Evolutionary conservation across 2,797 vertebrate genomes (phyloP).

Genomic region (Hirundo rustica): DNA sequence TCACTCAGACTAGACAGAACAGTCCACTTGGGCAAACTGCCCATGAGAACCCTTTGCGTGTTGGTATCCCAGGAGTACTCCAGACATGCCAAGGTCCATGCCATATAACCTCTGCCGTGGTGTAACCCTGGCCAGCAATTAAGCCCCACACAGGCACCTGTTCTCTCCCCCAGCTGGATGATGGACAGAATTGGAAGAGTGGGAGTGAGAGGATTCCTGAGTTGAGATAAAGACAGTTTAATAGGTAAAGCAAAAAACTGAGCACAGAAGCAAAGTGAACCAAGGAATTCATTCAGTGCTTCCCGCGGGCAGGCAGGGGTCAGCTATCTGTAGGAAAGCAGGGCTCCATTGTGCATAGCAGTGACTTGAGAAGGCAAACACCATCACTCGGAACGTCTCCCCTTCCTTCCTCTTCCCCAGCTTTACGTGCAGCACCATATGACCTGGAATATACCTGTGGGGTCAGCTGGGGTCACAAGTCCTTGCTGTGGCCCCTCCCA

Average conservation of each 20-base stretch:
- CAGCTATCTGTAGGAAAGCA: background rate
- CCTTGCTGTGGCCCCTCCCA: background rate
- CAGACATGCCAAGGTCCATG: background rate
- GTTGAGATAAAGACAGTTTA: background rate
- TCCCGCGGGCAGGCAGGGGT: background rate
- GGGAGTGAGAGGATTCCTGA: background rate
- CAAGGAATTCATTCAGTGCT: background rate
- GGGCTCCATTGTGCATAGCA: background rate
- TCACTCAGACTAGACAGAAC: background rate
- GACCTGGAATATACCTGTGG: background rate
- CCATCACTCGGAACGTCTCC: background rate
- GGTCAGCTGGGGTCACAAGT: background rate
- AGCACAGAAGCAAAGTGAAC: background rate
- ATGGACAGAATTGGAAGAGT: background rate
- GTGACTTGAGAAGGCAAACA: background rate
- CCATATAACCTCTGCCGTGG: background rate
- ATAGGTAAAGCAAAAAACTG: background rate
- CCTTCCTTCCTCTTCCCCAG: background rate
- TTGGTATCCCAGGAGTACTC: background rate
- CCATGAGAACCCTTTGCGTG: background rate
- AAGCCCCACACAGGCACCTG: accelerated
- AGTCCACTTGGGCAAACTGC: background rate
- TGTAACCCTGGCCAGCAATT: background rate
- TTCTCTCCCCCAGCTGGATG: background rate
- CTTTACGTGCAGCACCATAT: background rate